Percentiles rank a stretch among this genome's conserved stretches.
phyloP scores from a whole-genome alignment of 2,888 invertebrate genomes.

The Chaitophorus viminalis region DNA sequence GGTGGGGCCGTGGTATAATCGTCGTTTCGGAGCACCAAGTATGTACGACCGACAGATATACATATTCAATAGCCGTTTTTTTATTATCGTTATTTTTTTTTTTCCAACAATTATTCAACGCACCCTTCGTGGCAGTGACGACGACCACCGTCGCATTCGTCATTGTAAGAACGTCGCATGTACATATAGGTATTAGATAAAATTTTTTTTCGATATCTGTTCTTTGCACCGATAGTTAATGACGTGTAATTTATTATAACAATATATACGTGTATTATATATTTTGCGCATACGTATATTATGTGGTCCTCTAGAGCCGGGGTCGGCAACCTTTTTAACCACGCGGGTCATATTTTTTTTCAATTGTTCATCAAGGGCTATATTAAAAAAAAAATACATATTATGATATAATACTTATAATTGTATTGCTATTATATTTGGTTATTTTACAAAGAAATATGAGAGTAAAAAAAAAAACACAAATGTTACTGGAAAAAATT shows the following conservation, averaged over 20 bases:
- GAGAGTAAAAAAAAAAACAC: too few relatives aligned
- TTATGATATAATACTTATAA: too few relatives aligned
- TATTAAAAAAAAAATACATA: too few relatives aligned
- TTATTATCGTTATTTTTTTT: constrained; percentile 9
- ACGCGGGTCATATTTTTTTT: too few relatives aligned
- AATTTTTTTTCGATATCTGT: background rate
- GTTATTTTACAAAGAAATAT: too few relatives aligned
- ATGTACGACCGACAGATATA: background rate
- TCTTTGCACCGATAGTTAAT: background rate
- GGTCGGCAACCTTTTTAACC: too few relatives aligned
- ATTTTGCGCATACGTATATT: background rate
- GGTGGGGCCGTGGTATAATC: background rate
- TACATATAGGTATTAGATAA: background rate
- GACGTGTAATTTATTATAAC: background rate
- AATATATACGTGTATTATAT: background rate
- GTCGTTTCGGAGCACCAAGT: background rate
- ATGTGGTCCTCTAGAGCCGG: background rate
- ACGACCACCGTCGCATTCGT: background rate
- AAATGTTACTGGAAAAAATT: too few relatives aligned
- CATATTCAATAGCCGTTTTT: background rate
- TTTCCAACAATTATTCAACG: background rate
- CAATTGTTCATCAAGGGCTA: too few relatives aligned
- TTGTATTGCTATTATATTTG: too few relatives aligned
- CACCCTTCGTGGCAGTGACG: background rate
- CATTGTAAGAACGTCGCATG: background rate